Evolutionary conservation across 2,888 invertebrate genomes (phyloP), one percentile per base, ranked within the genome.

Genomic region (Caenorhabditis sp.): DNA sequence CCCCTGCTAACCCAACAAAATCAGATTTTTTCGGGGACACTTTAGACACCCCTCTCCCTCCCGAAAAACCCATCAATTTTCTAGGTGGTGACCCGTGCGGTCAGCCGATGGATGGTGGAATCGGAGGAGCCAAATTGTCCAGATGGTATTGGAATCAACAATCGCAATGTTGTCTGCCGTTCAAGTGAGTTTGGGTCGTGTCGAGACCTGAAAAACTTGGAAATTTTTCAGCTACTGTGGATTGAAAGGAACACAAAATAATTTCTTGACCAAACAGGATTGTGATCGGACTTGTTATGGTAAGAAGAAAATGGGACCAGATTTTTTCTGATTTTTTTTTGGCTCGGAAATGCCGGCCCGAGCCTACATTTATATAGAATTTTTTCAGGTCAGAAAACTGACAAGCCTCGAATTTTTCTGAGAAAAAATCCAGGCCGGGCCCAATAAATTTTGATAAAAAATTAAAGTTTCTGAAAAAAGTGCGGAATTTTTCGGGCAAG

Each of bases 71-170:
- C n/a, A n/a, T n/a, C n/a, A n/a, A n/a, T n/a, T n/a, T n/a, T n/a
- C 37, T 55, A 86, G 86, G 85, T 14, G 83, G 83, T 17, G 85
- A 88, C 61, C 85, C 84, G 49, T 88, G 88, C 60, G 79, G 79
- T 4, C 85, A 86, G 71, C 83, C 85, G 3, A 62, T 84, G 66
- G 83, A 83, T 27, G 62, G 81, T 21, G 87, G 87, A 37, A 58
- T 61, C 19, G 88, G 88, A 10, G 74, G 77, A 36, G 62, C 81
- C 2, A 77, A 81, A 51, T 77, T 87, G 17, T 67, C 71, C 5
- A 53, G 80, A 10, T 78, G 78, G 78, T 83, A 80, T 65, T 83
- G 77, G 77, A 79, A 82, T 61, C 65, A 77, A 54, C 72, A 76
- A 19, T 58, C 62, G 14, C 78, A 79, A 61, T 72, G 74, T 26